A percentile compares a stretch with the other conserved stretches of the same genome.
Conservation (phyloP, 2,888 invertebrate genomes). For the Prenolepis imparis region DNA sequence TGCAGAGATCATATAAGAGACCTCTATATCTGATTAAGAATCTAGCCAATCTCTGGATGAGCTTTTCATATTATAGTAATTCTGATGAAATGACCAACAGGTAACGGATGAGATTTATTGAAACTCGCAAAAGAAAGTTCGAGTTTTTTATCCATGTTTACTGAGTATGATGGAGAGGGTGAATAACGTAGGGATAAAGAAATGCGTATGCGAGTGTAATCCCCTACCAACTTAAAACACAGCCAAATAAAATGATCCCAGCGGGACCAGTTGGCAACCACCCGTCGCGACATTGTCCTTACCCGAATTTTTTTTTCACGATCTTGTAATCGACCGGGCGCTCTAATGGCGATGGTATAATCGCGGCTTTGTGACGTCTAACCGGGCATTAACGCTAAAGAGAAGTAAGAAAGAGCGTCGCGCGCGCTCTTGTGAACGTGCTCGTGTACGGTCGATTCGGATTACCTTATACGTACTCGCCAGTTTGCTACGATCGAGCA, state of each 20-base stretch:
- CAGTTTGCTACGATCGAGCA: conserved; percentile 51
- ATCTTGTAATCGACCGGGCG: conserved; percentile 82
- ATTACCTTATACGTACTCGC: conserved; percentile 50
- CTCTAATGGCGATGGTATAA: conserved; percentile 79
- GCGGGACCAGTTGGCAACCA: conserved; percentile 85
- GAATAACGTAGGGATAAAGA: conserved; percentile 43
- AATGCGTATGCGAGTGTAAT: conserved; percentile 55
- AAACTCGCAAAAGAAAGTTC: neutral
- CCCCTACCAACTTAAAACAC: conserved; percentile 76
- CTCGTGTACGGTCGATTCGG: conserved; percentile 48
- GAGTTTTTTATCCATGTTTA: neutral
- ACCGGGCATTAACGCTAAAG: conserved; percentile 69
- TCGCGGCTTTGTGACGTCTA: conserved; percentile 78
- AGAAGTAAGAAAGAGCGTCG: conserved; percentile 64
- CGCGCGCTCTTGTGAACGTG: conserved; percentile 23
- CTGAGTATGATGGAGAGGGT: conserved; percentile 17
- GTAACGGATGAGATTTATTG: conserved; percentile 7
- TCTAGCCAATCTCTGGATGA: neutral
- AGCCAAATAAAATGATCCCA: conserved; percentile 77
- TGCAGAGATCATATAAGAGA: neutral
- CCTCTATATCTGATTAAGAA: neutral
- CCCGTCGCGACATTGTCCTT: conserved; percentile 84
- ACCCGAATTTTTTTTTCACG: conserved; percentile 66
- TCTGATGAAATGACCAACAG: neutral
- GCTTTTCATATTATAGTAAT: neutral